A percentile compares a stretch with the other conserved stretches of the same genome.
phyloP scores from a whole-genome alignment of 2,797 vertebrate species.

The Gadopsis marmoratus region DNA sequence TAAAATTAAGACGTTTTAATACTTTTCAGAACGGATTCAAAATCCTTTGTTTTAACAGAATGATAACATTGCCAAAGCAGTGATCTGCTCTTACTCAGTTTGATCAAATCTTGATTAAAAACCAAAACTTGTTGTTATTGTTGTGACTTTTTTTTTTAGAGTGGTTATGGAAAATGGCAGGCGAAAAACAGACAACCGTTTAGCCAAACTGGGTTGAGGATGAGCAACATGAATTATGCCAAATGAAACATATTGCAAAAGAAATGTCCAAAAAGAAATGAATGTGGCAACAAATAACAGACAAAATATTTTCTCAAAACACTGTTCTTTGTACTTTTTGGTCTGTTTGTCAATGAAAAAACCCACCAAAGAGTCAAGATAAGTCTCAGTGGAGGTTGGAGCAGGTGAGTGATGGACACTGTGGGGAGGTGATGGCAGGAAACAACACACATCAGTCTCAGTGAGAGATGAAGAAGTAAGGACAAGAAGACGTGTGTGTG shows the following conservation, averaged over 20 bases:
- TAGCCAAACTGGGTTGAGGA: background rate
- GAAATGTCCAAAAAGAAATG: background rate
- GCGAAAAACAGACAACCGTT: background rate
- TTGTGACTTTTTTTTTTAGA: background rate
- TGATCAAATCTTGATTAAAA: background rate
- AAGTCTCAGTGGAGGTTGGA: background rate
- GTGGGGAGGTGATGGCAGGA: background rate
- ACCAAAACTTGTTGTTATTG: background rate
- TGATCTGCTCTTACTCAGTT: background rate
- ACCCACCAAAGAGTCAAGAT: background rate
- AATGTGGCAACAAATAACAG: background rate
- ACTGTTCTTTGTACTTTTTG: background rate
- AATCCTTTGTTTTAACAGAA: background rate
- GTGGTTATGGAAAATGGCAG: background rate
- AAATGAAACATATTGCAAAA: background rate
- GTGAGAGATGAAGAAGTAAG: background rate
- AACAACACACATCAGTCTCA: background rate
- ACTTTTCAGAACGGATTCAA: background rate
- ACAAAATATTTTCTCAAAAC: background rate
- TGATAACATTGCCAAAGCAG: background rate
- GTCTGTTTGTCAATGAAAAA: background rate
- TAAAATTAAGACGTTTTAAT: no score
- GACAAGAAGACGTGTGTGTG: background rate
- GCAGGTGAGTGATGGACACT: slow-evolving; percentile 14
- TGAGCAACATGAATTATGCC: background rate